Base-by-base conservation (phyloP, 2,113 vertebrate genomes). In the Salvelinus fontinalis region DNA sequence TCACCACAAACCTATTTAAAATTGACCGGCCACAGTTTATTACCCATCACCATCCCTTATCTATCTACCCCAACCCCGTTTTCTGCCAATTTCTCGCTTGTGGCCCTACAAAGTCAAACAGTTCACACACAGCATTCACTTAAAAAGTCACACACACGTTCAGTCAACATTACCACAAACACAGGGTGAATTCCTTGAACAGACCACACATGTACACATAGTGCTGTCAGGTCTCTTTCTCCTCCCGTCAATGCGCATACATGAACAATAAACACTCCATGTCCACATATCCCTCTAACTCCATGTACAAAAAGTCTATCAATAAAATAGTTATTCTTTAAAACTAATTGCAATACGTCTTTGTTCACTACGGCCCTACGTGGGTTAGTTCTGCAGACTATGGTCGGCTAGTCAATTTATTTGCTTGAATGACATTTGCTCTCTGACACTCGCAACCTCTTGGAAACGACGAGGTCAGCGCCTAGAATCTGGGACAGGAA, bases 91-190 rank as follows among this genome's bases (percentile, higher is more conserved):
- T 20, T 20, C 54, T 57, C 16, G 18, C 54, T 20, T 7, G 16
- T 57, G 16, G 54, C 54, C 1, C 54, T 20, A 57, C 54, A 44
- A 44, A 62, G 59, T 62, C 2, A 22, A 62, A 22, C 59, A 62
- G 59, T 22, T 62, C n/a, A 62, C n/a, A 22, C 16, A 62, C 59
- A 62, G 5, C 5, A 24, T 22, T 62, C n/a, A 22, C 20, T 60
- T 60, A 22, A 20, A 5, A n/a, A 8, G 5, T 18, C 31, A 5
- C 70, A 75, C 11, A 29, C 31, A 70, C 67, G 74, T 74, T 67
- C 70, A 77, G 71, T 69, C 34, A 62, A 67, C 11, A 1, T 48
- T 29, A 29, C 54, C 24, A 73, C 75, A 59, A 65, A 54, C 64
- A 24, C 31, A 20, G 39, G 8, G 39, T 44, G 39, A 44, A 18